Percentiles rank a stretch among this genome's conserved stretches.
phyloP scores from a whole-genome alignment of 2,113 vertebrate genomes.

The Alexandromys fortis region DNA sequence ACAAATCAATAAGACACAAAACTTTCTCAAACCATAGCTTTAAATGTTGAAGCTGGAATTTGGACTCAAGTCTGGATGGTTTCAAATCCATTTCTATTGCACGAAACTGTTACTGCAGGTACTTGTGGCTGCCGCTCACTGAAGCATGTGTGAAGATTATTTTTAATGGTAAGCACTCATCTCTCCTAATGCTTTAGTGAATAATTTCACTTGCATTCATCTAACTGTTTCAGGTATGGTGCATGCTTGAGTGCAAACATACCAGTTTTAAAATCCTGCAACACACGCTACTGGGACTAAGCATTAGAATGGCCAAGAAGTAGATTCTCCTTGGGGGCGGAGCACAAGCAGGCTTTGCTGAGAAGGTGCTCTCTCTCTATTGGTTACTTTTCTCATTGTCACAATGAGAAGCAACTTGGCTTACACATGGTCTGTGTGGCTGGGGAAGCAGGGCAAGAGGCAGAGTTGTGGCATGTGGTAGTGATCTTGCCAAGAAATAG shows the following conservation, averaged over 20 bases:
- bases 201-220: background rate
- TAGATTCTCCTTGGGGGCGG: background rate
- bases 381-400: background rate
- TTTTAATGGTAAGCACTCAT: background rate
- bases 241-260: background rate
- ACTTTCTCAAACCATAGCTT: slow-evolving; percentile 23
- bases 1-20: background rate
- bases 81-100: background rate
- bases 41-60: background rate
- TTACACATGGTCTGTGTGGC: background rate
- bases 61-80: background rate
- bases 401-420: background rate
- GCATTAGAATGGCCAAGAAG: background rate
- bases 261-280: background rate
- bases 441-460: background rate
- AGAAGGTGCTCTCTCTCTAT: background rate
- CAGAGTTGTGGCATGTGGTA: background rate
- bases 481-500: background rate
- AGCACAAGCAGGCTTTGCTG: background rate
- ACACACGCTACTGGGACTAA: background rate
- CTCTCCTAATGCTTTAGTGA: background rate
- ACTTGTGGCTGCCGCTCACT: background rate
- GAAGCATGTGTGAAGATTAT: background rate
- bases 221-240: background rate
- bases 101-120: background rate